A percentile compares a stretch with the other conserved stretches of the same genome.
These are phyloP conservation scores for Notamacropus eugenii DNA, from an alignment of 2,797 vertebrate species.

Conservation along the genomic window DNA sequence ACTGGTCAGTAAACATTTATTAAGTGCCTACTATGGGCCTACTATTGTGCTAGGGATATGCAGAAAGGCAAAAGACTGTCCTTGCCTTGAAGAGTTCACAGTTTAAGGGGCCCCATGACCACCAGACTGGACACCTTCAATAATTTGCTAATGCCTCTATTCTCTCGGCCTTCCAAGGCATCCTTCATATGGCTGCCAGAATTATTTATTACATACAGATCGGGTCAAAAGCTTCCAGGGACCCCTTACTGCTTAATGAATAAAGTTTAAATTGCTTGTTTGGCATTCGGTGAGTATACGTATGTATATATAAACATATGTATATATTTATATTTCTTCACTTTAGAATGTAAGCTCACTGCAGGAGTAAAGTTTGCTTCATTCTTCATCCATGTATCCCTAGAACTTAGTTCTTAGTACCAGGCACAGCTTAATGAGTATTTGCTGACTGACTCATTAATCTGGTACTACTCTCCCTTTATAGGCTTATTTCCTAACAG, in stretches of 20 bases:
- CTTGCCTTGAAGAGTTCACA: too few species aligned
- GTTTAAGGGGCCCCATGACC: too few species aligned
- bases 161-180: not conserved
- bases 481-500: not conserved
- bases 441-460: not conserved
- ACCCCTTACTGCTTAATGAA: not conserved
- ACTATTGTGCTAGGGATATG: not conserved
- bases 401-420: not conserved
- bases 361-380: not conserved
- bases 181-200: not conserved
- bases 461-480: not conserved
- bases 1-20: not conserved
- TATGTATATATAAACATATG: not conserved
- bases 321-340: not conserved
- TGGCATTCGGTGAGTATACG: not conserved
- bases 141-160: not conserved
- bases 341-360: not conserved
- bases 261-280: not conserved
- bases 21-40: not conserved
- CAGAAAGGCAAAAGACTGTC: not conserved
- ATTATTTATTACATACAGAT: not conserved
- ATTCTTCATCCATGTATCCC: not conserved
- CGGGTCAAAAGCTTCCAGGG: not conserved
- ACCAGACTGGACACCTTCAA: too few species aligned
- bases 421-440: not conserved